A percentile compares a stretch with the other conserved stretches of the same genome.
phyloP scores from a whole-genome alignment of 1,140 invertebrate species.

The Temnothorax longispinosus region DNA sequence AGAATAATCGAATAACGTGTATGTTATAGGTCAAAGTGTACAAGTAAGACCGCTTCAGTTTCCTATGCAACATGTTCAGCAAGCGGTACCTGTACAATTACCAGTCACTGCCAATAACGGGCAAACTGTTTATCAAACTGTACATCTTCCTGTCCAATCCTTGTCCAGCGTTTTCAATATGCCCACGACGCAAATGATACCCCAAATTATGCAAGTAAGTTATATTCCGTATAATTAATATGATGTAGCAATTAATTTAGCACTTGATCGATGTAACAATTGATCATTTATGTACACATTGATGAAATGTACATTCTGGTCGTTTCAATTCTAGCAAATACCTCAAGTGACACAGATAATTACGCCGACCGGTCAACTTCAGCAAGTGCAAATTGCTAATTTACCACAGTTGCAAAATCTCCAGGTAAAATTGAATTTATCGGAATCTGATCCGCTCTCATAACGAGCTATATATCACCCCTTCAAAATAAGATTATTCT shows the following conservation, averaged over 20 bases:
- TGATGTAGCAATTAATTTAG: conserved; percentile 6
- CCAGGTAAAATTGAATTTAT: conserved; percentile 71
- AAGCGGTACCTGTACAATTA: conserved; percentile 96
- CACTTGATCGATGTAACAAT: background rate
- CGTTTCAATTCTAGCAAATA: conserved; percentile 79
- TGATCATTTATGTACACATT: conserved; percentile 72
- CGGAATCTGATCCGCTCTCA: background rate
- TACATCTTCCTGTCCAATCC: conserved; percentile 95
- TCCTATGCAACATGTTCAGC: conserved; percentile 89
- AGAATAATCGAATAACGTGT: conserved; percentile 14
- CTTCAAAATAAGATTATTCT: background rate
- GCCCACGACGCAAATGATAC: conserved; percentile 90
- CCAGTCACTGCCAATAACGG: conserved; percentile 95
- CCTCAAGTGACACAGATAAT: conserved; percentile 94
- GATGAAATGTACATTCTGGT: conserved; percentile 37
- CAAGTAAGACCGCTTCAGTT: conserved; percentile 92
- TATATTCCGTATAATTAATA: background rate
- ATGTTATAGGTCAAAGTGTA: conserved; percentile 90
- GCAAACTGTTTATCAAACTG: conserved; percentile 96
- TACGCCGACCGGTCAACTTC: conserved; percentile 94
- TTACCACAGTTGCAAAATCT: conserved; percentile 87
- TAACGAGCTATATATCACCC: background rate
- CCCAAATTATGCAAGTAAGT: conserved; percentile 89
- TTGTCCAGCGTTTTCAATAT: conserved; percentile 87
- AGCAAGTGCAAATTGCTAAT: conserved; percentile 93